Conservation (phyloP, 2,113 vertebrate species). For the Grammomys surdaster region DNA sequence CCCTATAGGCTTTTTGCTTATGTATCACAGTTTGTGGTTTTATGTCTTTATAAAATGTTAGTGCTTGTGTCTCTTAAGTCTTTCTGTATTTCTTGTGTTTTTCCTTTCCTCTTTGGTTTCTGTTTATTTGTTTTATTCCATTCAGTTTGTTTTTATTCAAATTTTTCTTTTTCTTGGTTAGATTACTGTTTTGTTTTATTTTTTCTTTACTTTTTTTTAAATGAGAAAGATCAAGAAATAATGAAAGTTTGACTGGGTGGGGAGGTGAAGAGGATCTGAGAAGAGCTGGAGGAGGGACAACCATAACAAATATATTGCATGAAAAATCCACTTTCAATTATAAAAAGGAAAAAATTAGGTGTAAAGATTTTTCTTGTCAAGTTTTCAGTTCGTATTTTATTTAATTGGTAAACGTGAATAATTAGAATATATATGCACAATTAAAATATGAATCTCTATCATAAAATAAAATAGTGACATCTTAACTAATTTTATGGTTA, state of each 20-base stretch:
- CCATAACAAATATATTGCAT: not conserved
- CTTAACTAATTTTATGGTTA: not conserved
- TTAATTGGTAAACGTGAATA: not conserved
- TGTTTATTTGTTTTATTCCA: not conserved
- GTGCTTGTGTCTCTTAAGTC: not conserved
- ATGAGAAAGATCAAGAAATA: not conserved
- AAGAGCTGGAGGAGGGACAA: no score
- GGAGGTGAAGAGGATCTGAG: not conserved
- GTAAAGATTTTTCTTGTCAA: not conserved
- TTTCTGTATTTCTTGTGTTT: not conserved
- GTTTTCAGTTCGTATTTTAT: not conserved
- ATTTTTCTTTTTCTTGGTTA: not conserved
- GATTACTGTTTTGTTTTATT: not conserved
- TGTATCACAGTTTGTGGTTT: not conserved
- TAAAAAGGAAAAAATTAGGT: not conserved
- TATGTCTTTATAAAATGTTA: not conserved
- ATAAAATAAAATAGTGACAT: not conserved
- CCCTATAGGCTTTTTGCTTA: not conserved
- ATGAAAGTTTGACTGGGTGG: not conserved
- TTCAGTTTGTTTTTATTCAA: not conserved
- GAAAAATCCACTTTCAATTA: not conserved
- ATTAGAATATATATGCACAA: not conserved
- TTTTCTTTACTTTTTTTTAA: not conserved
- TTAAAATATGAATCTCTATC: not conserved
- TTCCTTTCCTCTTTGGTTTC: not conserved